Base-by-base conservation (phyloP, 2,797 vertebrate species). In the Scyliorhinus canicula region DNA sequence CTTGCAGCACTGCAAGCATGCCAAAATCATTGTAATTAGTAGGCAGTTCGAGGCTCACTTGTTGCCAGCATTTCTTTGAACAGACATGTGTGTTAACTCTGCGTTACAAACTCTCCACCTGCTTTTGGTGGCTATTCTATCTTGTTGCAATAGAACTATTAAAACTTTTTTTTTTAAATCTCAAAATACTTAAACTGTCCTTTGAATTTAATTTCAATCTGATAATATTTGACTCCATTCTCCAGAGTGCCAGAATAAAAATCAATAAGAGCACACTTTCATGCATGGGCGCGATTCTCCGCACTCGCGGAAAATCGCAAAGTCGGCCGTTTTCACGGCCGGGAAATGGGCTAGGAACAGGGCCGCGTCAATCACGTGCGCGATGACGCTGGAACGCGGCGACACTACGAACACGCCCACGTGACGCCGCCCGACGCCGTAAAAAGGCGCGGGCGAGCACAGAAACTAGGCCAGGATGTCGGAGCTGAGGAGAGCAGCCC, bases 181-280 rank as follows among this genome's bases (percentile, higher is more conserved):
- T 93, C 55, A 93, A 65, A 63, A 63, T 63, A n/a, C 57, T 65
- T 93, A 60, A 21, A 44, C n/a, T 60, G 63, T 26, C 57, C 16
- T 93, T 93, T 65, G 16, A 65, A 40, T 65, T 93, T 63, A 65
- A 65, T 44, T 93, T 44, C n/a, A 93, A 19, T 93, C 21, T 93
- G 88, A 21, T 35, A 93, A 65, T 65, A 19, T 14, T 93, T 60
- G 44, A n/a, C 8, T 65, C 2, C 55, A 44, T 63, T 93, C 60
- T 93, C 31, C 60, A 90, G 14, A 21, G 86, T 52, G n/a, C 52
- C 85, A 57, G 55, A n/a, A 93, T 65, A 60, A 93, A 93, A 93
- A 93, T 93, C 16, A 65, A 65, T 93, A 93, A 65, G 35, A 65
- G 16, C 3, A 28, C 24, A 35, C 57, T 93, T 65, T 93, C 19